Conservation (phyloP, 1,140 invertebrate genomes). For the Oscheius sp. region DNA sequence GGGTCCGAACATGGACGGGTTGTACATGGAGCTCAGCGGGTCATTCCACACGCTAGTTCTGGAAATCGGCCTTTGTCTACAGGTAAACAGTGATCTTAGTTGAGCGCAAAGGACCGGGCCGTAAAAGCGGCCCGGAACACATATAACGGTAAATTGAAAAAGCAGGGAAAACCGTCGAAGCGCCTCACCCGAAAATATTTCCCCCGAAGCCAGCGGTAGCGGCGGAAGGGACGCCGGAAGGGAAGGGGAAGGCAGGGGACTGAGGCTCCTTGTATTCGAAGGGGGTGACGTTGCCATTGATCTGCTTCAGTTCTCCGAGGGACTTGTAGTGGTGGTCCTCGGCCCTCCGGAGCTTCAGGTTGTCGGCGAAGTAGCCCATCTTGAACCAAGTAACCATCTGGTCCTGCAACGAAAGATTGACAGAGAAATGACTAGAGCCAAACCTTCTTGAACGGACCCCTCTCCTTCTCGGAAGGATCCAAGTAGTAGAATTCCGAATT, state of each 20-base stretch:
- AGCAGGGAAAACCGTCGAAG: not conserved
- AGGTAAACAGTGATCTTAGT: not conserved
- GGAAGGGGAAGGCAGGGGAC: not conserved
- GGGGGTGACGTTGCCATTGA: not conserved
- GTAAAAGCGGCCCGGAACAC: too few relatives aligned
- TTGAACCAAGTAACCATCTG: slow-evolving; percentile 29
- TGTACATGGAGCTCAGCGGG: not conserved
- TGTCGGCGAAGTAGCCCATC: slow-evolving; percentile 25
- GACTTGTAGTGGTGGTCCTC: slow-evolving; percentile 15
- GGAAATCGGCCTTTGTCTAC: too few relatives aligned
- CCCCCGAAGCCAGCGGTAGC: not conserved
- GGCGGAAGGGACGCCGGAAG: not conserved
- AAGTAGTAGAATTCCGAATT: slow-evolving; percentile 15
- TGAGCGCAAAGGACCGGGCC: not conserved
- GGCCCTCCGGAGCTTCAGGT: slow-evolving; percentile 14
- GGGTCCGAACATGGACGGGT: not conserved
- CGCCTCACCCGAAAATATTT: not conserved
- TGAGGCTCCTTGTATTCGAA: slow-evolving; percentile 9
- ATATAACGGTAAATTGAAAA: too few relatives aligned
- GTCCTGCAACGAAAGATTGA: not conserved
- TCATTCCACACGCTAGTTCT: too few relatives aligned
- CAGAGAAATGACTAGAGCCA: not conserved
- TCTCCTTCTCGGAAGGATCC: slow-evolving; percentile 8
- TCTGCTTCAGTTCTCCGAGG: slow-evolving; percentile 5
- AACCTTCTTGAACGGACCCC: slow-evolving; percentile 26